Evolutionary conservation across 2,797 vertebrate genomes (phyloP), one percentile per base, ranked within the genome.

Genomic region (Allobates femoralis): DNA sequence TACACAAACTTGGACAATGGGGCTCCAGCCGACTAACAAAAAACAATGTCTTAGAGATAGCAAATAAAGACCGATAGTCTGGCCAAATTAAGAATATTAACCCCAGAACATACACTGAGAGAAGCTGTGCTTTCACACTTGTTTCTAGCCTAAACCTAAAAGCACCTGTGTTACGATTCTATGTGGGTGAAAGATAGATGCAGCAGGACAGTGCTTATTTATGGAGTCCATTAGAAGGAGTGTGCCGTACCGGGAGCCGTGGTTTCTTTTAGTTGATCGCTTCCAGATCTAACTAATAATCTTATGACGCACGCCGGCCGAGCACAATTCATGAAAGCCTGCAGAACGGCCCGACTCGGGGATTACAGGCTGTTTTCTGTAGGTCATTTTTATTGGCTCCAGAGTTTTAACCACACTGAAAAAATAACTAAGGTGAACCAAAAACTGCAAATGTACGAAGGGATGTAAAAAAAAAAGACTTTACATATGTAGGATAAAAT

Each of bases 381-480:
- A 34, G 56, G 55, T 64, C 69, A 58, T 62, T 79, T 81, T 51
- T 28, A 55, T 78, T 69, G 64, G 74, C 60, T 8, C 5, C 14
- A 30, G 46, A 11, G 50, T 37, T 66, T 73, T 37, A 85, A 85
- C 83, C 83, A 85, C 83, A 85, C 28, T 53, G 60, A 12, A 37
- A 85, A 69, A 85, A 84, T 67, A 84, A 77, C 19, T 12, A 28
- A 67, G 60, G 30, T 56, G 46, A 51, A 26, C 74, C 62, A 23
- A 55, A 46, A 85, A 41, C 21, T 18, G 46, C 32, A 15, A 78
- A 84, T 23, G 41, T 66, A 41, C 32, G 16, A 21, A 30, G 41
- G 46, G 15, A 21, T 55, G 74, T 46, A 76, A 30, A 76, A 30
- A 76, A 10, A 12, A 8, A n/a, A 16, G 46, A 46, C 34, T 11